phyloP scores from a whole-genome alignment of 2,113 vertebrate genomes.

The Seriola rivoliana region DNA sequence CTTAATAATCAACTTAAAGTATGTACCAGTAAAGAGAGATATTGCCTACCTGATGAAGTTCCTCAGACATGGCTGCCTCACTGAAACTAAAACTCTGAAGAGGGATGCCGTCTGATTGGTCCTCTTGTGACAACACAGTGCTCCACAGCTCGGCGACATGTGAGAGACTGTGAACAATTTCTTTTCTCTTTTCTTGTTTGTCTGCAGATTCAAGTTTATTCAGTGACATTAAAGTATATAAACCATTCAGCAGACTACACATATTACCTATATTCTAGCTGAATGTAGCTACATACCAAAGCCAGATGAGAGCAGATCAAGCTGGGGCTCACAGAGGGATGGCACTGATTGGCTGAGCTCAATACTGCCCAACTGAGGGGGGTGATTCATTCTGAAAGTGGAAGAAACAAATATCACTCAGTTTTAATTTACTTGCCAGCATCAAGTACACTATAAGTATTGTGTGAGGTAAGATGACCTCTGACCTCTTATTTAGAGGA shows the following conservation, averaged over 20 bases:
- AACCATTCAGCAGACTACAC: background rate
- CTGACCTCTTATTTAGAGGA: slow-evolving; percentile 14
- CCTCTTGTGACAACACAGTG: slow-evolving; percentile 16
- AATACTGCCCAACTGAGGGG: slow-evolving; percentile 37
- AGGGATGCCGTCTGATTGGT: slow-evolving; percentile 30
- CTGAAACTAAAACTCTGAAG: slow-evolving; percentile 16
- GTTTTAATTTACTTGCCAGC: background rate
- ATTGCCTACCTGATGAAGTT: slow-evolving; percentile 51
- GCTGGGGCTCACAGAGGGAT: background rate
- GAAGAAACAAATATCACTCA: background rate
- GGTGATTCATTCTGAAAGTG: slow-evolving; percentile 34
- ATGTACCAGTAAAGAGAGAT: background rate
- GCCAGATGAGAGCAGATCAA: slow-evolving; percentile 48
- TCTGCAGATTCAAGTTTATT: slow-evolving; percentile 38
- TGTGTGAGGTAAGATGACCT: slow-evolving; percentile 11
- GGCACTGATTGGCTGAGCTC: slow-evolving; percentile 45
- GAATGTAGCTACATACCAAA: slow-evolving; percentile 27
- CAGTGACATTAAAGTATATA: background rate
- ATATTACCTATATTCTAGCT: background rate
- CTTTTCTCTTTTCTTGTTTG: slow-evolving; percentile 3
- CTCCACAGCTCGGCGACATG: slow-evolving; percentile 17
- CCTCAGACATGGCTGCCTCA: slow-evolving; percentile 5
- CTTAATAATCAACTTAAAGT: background rate
- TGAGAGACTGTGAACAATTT: slow-evolving; percentile 5
- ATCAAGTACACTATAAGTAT: background rate